Base-by-base conservation (phyloP, 1,140 invertebrate genomes). In the Pantala flavescens region DNA sequence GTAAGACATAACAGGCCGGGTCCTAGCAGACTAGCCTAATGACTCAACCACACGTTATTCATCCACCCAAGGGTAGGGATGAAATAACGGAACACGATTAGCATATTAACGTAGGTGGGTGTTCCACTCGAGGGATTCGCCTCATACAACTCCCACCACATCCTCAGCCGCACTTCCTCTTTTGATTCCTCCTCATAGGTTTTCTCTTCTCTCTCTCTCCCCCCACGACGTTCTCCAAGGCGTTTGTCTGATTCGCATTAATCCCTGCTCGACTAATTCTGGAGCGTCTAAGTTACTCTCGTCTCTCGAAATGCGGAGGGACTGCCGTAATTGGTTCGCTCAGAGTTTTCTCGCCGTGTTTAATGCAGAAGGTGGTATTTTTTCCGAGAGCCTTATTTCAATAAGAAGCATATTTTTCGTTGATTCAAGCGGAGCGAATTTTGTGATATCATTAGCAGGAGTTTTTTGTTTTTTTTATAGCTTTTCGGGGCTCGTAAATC, bases 31-130 rank as follows among this genome's bases (percentile, higher is more conserved):
- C 49, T 16, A 3, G 49, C n/a, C 49, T 63, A 63, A 63, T 63
- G 49, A 63, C 49, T 63, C 12, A 3, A 21, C 49, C 49, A 63
- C 49, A 63, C 49, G 49, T 63, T 7, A 63, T 63, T 63, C n/a
- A 63, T 63, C 49, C 49, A 14, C 49, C n/a, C 49, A 21, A 63
- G 49, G 5, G n/a, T 63, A 63, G 49, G 49, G 49, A 63, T 63
- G 49, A 63, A 63, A 63, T 63, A 63, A 63, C 49, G 49, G 49
- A 63, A 63, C 49, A 12, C 49, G 49, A 63, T 63, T 63, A 63
- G 49, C 49, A 63, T 63, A 63, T 63, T 63, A 63, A 63, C 49
- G 49, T 63, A 63, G 49, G 49, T 63, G 49, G 49, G 49, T 63
- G 49, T 63, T 63, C 49, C 49, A 63, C 49, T 63, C 49, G 1